Conservation (phyloP, 2,797 vertebrate genomes). For the Podargus strigoides region DNA sequence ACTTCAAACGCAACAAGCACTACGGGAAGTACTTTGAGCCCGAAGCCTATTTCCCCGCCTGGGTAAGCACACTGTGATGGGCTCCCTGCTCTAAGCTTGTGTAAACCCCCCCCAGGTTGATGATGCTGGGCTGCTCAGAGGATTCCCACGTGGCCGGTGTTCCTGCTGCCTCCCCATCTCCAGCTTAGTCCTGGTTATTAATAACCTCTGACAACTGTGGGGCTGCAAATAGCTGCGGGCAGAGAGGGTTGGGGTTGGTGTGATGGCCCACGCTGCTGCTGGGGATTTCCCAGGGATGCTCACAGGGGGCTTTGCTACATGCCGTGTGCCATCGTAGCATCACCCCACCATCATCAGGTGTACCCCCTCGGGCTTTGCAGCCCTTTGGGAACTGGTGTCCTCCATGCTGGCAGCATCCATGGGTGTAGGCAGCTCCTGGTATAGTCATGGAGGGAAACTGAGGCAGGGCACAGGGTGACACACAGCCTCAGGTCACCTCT, state of each 20-base stretch:
- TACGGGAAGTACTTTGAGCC: slow-evolving; percentile 97
- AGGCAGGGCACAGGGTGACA: neutral
- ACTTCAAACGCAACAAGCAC: slow-evolving; percentile 97
- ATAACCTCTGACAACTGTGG: neutral
- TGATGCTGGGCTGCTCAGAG: neutral
- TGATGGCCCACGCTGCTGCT: neutral
- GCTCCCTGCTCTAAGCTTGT: fast-evolving
- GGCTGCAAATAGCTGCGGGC: neutral
- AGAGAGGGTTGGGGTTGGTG: neutral
- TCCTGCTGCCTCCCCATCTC: neutral
- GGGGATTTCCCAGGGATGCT: neutral
- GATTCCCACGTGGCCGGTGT: too few species aligned
- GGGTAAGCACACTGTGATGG: slow-evolving; percentile 76
- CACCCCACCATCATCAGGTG: fast-evolving
- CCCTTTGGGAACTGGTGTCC: neutral
- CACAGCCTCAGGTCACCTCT: neutral
- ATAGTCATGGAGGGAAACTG: neutral
- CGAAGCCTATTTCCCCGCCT: slow-evolving; percentile 93
- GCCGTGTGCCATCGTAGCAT: fast-evolving
- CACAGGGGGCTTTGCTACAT: fast-evolving
- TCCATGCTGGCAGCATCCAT: fast-evolving
- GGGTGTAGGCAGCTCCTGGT: neutral
- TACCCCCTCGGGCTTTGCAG: too few species aligned
- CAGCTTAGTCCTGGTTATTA: neutral
- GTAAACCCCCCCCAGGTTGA: fast-evolving